These are phyloP conservation scores for Xiphophorus maculatus DNA, from an alignment of 2,113 vertebrate species.

Conservation along the genomic window DNA sequence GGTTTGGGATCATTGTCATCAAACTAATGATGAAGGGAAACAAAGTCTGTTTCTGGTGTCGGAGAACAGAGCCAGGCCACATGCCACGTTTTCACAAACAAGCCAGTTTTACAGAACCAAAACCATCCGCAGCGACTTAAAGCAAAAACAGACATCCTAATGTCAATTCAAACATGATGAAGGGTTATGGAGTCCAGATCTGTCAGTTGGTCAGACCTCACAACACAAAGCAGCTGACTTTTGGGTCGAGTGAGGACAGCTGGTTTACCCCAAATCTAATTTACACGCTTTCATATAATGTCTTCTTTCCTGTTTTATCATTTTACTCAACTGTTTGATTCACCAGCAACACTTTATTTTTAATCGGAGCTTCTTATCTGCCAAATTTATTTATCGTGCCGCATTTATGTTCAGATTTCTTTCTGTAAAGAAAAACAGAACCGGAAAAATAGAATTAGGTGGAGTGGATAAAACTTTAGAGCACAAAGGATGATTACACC, in stretches of 20 bases:
- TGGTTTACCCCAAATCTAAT: constrained; percentile 42
- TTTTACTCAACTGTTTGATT: constrained; percentile 33
- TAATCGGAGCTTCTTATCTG: constrained; percentile 4
- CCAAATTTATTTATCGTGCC: not conserved
- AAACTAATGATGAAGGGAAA: not conserved
- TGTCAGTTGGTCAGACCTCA: constrained; percentile 32
- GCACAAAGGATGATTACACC: not conserved
- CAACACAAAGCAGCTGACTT: constrained; percentile 29
- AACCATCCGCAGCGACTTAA: constrained; percentile 30
- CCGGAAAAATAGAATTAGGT: not conserved
- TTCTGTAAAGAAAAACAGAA: constrained; percentile 1
- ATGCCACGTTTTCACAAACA: constrained; percentile 9
- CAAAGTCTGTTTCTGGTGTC: not conserved
- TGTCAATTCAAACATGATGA: constrained; percentile 36
- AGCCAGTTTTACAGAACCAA: constrained; percentile 36
- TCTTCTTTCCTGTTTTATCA: not conserved
- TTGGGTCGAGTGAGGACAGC: constrained; percentile 65
- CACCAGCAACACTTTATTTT: constrained; percentile 30
- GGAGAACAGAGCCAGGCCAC: constrained; percentile 11
- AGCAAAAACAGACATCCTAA: constrained; percentile 26
- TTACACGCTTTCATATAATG: constrained; percentile 48
- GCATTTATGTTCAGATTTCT: not conserved
- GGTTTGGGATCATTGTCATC: not conserved
- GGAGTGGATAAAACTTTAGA: not conserved
- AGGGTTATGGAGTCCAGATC: constrained; percentile 43